Base-by-base conservation (phyloP, 2,888 invertebrate genomes). In the Hedychridium roseum region DNA sequence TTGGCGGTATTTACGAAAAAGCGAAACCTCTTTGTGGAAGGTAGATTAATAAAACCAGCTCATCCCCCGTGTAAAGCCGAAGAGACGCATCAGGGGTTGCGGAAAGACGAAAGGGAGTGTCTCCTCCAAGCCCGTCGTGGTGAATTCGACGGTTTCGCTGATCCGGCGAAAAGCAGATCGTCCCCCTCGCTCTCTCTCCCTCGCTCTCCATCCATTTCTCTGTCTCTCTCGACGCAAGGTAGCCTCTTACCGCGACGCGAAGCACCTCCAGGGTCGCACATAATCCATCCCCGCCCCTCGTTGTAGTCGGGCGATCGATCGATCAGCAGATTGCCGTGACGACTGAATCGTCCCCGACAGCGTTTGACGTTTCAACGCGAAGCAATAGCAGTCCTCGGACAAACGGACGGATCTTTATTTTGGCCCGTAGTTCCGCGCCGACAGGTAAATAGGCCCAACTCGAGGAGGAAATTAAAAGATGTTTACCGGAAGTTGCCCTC, bases 31-130 rank as follows among this genome's bases (percentile, higher is more conserved):
- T 69, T 70, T 62, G 70, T 61, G 52, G n/a, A n/a, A 60, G 63
- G 56, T 53, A 66, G 74, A 75, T 78, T 78, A 76, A 78, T 77
- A 76, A 77, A 74, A 68, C 57, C 74, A 71, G 77, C 76, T 78
- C 65, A 78, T 72, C 75, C 67, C 53, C 60, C 58, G 59, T 41
- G 58, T 51, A 60, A 62, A 63, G 66, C 47, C 57, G 34, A 32
- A 21, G 39, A 43, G 43, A 23, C 42, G 17, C 38, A 34, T 28
- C 2, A 11, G 18, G 12, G 12, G 12, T 20, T 15, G 28, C 11
- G 20, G 16, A 18, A 23, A 23, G 23, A 39, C 23, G 40, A 43
- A 37, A 20, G 21, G 38, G 15, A 35, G 42, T 44, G 18, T 26
- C 27, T 23, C 5, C 23, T 23, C 5, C n/a, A n/a, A n/a, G n/a